These are phyloP conservation scores for Mastomys natalensis DNA, from an alignment of 2,113 vertebrate genomes.

Conservation along the genomic window DNA sequence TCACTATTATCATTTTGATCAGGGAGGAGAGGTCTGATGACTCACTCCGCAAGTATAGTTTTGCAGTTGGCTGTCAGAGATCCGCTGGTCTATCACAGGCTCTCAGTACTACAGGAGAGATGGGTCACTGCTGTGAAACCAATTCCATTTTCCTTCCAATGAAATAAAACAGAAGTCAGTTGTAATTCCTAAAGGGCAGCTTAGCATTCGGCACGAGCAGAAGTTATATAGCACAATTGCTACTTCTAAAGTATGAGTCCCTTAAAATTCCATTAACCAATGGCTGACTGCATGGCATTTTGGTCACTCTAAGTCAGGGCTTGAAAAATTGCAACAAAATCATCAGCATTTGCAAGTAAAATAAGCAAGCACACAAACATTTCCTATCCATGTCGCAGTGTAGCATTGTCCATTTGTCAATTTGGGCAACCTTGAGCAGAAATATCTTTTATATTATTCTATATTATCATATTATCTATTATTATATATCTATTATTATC, in stretches of 20 bases:
- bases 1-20: neutral
- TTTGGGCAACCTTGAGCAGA: neutral
- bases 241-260: constrained; percentile 8
- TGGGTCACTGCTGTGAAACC: neutral
- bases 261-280: constrained; percentile 21
- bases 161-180: constrained; percentile 30
- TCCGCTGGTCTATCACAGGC: neutral
- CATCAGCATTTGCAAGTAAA: neutral
- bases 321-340: neutral
- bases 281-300: neutral
- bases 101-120: neutral
- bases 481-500: neutral
- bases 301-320: neutral
- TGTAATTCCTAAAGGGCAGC: constrained; percentile 26
- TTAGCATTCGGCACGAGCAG: neutral
- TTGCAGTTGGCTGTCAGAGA: neutral
- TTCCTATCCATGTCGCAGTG: neutral
- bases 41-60: neutral
- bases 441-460: neutral
- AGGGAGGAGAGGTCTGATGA: neutral
- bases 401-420: neutral
- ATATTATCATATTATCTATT: too few relatives aligned
- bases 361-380: neutral
- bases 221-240: neutral
- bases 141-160: neutral